These are phyloP conservation scores for Hermodice carunculata DNA, from an alignment of 2,888 invertebrate genomes.

Conservation along the genomic window DNA sequence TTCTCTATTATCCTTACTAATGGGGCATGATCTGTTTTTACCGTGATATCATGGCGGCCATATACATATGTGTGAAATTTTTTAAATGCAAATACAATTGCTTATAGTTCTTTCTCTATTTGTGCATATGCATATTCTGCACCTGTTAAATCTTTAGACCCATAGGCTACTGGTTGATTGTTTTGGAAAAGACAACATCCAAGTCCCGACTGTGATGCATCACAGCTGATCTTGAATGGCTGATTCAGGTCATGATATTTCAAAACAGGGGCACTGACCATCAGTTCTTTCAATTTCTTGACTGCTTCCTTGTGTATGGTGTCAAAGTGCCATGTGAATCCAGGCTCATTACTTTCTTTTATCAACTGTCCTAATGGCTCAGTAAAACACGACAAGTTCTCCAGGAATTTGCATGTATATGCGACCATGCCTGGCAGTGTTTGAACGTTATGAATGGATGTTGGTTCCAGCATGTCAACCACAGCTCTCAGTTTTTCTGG, in stretches of 20 bases:
- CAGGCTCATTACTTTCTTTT: slow-evolving; percentile 9
- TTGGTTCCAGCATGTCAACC: slow-evolving; percentile 17
- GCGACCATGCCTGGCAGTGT: slow-evolving; percentile 27
- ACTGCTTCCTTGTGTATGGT: slow-evolving; percentile 20
- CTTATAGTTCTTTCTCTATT: slow-evolving; percentile 29
- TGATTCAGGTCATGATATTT: slow-evolving; percentile 4
- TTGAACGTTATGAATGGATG: not conserved
- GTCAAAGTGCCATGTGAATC: slow-evolving; percentile 22
- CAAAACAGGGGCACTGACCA: slow-evolving; percentile 20
- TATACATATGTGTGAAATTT: too few species aligned
- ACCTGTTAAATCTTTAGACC: slow-evolving; percentile 17
- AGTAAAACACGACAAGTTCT: slow-evolving; percentile 11
- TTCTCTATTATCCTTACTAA: slow-evolving; percentile 29
- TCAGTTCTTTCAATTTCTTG: slow-evolving; percentile 10
- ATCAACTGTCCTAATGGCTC: slow-evolving; percentile 15
- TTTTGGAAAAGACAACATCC: slow-evolving; percentile 17
- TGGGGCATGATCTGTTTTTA: slow-evolving; percentile 33
- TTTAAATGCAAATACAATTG: slow-evolving; percentile 20
- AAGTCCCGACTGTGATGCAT: slow-evolving; percentile 20
- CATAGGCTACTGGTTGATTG: slow-evolving; percentile 16
- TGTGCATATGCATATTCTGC: slow-evolving; percentile 27
- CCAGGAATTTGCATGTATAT: slow-evolving; percentile 18
- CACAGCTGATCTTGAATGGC: slow-evolving; percentile 2
- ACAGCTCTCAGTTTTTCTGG: slow-evolving; percentile 13
- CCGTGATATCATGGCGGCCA: slow-evolving; percentile 22